Base-by-base conservation (phyloP, 2,888 invertebrate genomes). In the Altica lythri region DNA sequence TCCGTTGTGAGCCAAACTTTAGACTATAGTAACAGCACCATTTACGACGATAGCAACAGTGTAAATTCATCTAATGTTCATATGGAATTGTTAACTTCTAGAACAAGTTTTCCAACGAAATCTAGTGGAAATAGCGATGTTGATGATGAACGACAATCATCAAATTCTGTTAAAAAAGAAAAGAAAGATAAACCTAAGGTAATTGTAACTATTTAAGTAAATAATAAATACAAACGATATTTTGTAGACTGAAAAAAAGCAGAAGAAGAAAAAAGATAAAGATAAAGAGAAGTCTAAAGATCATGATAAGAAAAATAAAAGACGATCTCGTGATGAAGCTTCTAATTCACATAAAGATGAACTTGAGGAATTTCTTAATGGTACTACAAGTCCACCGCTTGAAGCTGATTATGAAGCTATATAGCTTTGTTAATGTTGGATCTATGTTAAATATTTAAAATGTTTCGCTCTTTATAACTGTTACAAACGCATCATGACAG, bases 361-460 rank as follows among this genome's bases (percentile, higher is more conserved):
- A 65, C 71, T 85, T 25, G 85, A 85, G 65, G 83, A 85, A 64
- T 85, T 86, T 71, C 71, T 85, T 4, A 84, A 83, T 71, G 80
- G 80, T 55, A 69, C 79, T 60, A 59, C 80, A 64, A 71, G 81
- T 74, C 69, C 83, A 73, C 73, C 81, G 63, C 71, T 79, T 72
- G 78, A 84, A 58, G 76, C 78, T 35, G 81, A 83, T 34, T 84
- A 84, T 65, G 84, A 85, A 72, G 82, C 82, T 61, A 80, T 84
- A 70, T 84, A 80, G 71, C 65, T 60, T 58, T 63, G 64, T 58
- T 42, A 44, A 2, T 17, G 45, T 6, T 32, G 55, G 13, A 52
- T 52, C 30, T 49, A 47, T 42, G 57, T 51, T 40, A 60, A 54
- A 47, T 57, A 58, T 46, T 61, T 49, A 62, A 32, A 13, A 40